These are phyloP conservation scores for Varanus komodoensis DNA, from an alignment of 2,113 vertebrate genomes.

Conservation along the genomic window DNA sequence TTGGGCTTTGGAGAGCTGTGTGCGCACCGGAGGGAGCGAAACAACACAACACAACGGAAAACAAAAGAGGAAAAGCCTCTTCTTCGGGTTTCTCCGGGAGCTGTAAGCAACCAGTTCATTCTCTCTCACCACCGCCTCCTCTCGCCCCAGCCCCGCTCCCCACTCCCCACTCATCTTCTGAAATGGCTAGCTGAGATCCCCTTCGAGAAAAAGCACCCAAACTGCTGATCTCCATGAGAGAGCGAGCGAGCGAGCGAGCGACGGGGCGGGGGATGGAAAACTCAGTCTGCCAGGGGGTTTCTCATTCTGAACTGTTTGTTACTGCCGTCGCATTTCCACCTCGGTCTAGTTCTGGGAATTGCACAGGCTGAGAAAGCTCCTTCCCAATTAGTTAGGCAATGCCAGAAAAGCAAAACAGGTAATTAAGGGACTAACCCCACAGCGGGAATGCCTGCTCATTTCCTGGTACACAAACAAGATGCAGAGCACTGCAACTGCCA, in stretches of 20 bases:
- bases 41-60: no score
- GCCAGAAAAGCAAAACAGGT: conserved; percentile 50
- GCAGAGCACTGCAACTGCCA: background rate
- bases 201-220: background rate
- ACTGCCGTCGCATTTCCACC: conserved; percentile 66
- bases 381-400: conserved; percentile 37
- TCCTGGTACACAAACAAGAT: conserved; percentile 56
- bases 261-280: no score
- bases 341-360: conserved; percentile 57
- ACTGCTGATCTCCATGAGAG: background rate
- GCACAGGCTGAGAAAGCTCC: conserved; percentile 44
- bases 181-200: background rate
- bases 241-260: background rate
- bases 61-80: background rate
- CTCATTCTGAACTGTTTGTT: conserved; percentile 80
- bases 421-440: conserved; percentile 56
- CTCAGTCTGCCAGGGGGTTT: conserved; percentile 81
- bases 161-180: background rate
- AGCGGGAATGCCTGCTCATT: conserved; percentile 56
- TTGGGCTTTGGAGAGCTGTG: no score
- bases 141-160: background rate
- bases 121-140: background rate
- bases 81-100: background rate
- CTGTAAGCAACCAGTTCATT: background rate
- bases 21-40: background rate